phyloP scores from a whole-genome alignment of 2,113 vertebrate species.

The Peromyscus californicus region DNA sequence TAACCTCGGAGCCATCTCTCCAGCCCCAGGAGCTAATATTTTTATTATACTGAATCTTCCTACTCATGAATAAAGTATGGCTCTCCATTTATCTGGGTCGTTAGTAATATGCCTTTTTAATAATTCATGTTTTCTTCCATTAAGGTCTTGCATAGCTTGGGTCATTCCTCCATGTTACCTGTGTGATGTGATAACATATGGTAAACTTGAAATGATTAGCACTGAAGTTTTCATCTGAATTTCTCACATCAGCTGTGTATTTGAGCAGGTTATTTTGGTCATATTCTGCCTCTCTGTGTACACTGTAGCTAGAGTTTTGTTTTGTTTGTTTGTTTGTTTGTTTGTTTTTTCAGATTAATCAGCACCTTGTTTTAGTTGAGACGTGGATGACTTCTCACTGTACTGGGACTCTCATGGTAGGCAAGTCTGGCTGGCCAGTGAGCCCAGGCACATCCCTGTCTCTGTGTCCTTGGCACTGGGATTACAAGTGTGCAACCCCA shows the following conservation, averaged over 20 bases:
- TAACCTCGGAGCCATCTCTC: not conserved
- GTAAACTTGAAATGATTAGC: not conserved
- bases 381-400: not conserved
- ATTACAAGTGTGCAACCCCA: not conserved
- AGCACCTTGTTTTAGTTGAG: not conserved
- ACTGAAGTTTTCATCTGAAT: not conserved
- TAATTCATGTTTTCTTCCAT: conserved; percentile 5
- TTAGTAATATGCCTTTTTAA: conserved; percentile 1
- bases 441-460: not conserved
- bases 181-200: not conserved
- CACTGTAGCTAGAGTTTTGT: not conserved
- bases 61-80: conserved; percentile 29
- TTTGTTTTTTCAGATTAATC: not conserved
- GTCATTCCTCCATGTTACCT: not conserved
- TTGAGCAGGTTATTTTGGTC: not conserved
- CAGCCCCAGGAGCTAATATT: not conserved
- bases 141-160: not conserved
- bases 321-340: too few species aligned
- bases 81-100: conserved; percentile 9
- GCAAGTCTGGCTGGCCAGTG: not conserved
- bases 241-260: not conserved
- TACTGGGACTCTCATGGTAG: not conserved
- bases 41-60: not conserved
- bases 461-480: not conserved
- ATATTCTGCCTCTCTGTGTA: not conserved